Conservation (phyloP, 2,113 vertebrate genomes). For the Glaucomys volans region DNA sequence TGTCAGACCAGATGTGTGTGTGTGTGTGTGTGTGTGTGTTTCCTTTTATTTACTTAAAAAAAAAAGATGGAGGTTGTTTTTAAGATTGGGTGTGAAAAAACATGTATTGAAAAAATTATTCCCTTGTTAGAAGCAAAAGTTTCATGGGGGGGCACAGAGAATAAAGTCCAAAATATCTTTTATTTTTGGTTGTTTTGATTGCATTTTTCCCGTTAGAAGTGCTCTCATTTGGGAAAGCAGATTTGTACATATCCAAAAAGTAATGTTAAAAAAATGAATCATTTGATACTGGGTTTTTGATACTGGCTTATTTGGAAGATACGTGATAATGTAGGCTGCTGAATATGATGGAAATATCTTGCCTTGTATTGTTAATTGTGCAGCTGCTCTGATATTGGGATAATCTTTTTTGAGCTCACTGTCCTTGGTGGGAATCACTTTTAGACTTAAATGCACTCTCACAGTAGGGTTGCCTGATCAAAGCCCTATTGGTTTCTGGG, state of each 20-base stretch:
- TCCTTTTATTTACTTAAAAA: slow-evolving; percentile 57
- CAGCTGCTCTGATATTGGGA: slow-evolving; percentile 21
- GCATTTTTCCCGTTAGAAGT: slow-evolving; percentile 49
- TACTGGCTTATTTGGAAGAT: slow-evolving; percentile 57
- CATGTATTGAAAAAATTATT: slow-evolving; percentile 69
- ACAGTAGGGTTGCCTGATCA: slow-evolving; percentile 21
- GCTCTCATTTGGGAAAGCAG: slow-evolving; percentile 49
- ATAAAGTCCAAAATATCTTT: slow-evolving; percentile 58
- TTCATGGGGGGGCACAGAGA: background rate
- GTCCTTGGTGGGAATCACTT: slow-evolving; percentile 57
- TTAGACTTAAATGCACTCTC: slow-evolving; percentile 29
- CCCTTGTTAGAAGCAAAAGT: slow-evolving; percentile 73
- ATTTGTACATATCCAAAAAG: slow-evolving; percentile 34
- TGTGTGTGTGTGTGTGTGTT: slow-evolving; percentile 23
- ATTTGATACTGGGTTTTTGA: slow-evolving; percentile 29
- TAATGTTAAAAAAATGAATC: slow-evolving; percentile 49
- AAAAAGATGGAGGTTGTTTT: slow-evolving; percentile 55
- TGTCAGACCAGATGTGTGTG: slow-evolving; percentile 75
- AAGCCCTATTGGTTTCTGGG: slow-evolving; percentile 53
- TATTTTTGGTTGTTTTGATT: slow-evolving; percentile 52
- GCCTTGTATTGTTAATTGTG: slow-evolving; percentile 35
- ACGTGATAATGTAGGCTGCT: slow-evolving; percentile 30
- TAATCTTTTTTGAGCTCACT: slow-evolving; percentile 45
- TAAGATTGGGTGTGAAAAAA: slow-evolving; percentile 60
- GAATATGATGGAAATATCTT: slow-evolving; percentile 12